Evolutionary conservation across 2,888 invertebrate species (phyloP), one percentile per base, ranked within the genome.

Genomic region (Hipparchia sbordonii): DNA sequence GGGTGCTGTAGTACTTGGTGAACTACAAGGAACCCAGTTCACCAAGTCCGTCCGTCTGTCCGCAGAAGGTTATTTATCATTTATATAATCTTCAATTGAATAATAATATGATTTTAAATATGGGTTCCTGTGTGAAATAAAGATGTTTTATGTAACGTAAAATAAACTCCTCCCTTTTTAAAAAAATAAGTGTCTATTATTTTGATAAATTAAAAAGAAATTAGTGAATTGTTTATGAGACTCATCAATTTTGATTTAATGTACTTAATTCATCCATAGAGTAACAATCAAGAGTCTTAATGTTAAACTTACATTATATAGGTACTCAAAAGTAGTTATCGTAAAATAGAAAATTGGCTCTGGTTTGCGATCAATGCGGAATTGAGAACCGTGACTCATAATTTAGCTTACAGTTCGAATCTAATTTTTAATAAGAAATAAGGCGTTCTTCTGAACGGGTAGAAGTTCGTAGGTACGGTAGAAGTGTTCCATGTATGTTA

Each of bases 281-380:
- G 59, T 10, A 56, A n/a, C 12, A 13, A 60, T 12, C 23, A 12
- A 48, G 48, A 59, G 39, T 51, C 59, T 12, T 23, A 59, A 68
- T 59, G 68, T 48, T 51, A n/a, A 48, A 68, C 6, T 68, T 51
- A 60, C 59, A 60, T 57, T 57, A 60, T 51, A 60, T 59, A 4
- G 23, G 23, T 39, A 39, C 2, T 33, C 59, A 68, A 59, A 68
- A 68, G 68, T 68, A 68, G 68, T 59, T 3, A 68, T 68, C 68
- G 68, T 68, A 68, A 68, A 68, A 68, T 51, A 68, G 59, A 68
- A 59, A 59, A 60, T 68, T 68, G 68, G 68, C 68, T 57, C 51
- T 6, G 67, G 33, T 51, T 68, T 48, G 68, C 51, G 48, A 60
- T 68, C 68, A 48, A 51, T 68, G 46, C 33, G 59, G 46, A 68